Evolutionary conservation across 2,113 vertebrate species (phyloP).

Genomic region (Bungarus multicinctus): DNA sequence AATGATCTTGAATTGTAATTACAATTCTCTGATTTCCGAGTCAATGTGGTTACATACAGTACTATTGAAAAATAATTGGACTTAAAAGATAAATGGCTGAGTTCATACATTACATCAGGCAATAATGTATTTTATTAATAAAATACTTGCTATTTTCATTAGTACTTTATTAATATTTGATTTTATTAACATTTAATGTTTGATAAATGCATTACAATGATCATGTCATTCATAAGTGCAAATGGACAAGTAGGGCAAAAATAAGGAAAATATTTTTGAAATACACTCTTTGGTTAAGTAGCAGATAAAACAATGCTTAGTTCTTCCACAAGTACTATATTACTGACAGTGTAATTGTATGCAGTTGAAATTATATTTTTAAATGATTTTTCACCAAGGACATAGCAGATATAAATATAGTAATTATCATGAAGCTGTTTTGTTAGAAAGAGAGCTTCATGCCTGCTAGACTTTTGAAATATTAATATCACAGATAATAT

Average conservation of each 20-base stretch:
- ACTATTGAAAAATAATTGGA: background rate
- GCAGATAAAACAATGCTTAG: conserved; percentile 38
- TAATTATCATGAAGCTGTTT: background rate
- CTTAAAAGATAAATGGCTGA: background rate
- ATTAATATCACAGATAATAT: background rate
- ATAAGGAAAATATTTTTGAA: conserved; percentile 32
- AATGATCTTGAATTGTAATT: background rate
- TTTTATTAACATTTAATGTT: conserved; percentile 54
- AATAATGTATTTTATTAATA: background rate
- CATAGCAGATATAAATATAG: conserved; percentile 20
- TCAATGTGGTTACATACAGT: background rate
- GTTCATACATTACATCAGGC: background rate
- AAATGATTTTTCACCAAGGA: conserved; percentile 31
- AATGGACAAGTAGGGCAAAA: conserved; percentile 14
- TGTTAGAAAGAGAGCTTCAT: background rate
- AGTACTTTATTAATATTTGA: conserved; percentile 2
- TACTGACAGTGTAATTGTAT: background rate
- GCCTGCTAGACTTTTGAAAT: conserved; percentile 17
- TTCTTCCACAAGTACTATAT: conserved; percentile 28
- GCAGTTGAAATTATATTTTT: conserved; percentile 4
- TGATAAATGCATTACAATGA: conserved; percentile 2
- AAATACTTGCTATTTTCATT: conserved; percentile 16
- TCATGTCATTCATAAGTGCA: conserved; percentile 42
- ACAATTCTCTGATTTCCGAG: background rate
- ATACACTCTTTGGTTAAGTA: conserved; percentile 60